Evolutionary conservation across 2,797 vertebrate genomes (phyloP).

Genomic region (Tapirus indicus): DNA sequence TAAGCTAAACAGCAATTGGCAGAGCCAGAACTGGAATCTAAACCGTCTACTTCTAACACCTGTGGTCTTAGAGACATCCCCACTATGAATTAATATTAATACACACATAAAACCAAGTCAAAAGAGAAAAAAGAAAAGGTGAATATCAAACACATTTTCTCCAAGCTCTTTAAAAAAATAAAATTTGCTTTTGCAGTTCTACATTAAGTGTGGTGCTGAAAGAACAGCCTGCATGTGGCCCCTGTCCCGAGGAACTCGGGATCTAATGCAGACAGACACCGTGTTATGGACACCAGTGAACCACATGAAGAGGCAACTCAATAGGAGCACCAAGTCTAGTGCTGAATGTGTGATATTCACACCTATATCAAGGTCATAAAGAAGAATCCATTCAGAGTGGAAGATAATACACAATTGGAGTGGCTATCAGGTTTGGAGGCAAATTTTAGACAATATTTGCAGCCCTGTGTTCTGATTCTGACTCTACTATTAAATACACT

Average conservation of each 20-base stretch:
- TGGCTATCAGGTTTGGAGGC: neutral
- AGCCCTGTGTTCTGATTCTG: neutral
- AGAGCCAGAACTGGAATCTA: neutral
- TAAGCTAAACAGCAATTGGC: neutral
- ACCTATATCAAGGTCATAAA: neutral
- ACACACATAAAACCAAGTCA: neutral
- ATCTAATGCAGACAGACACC: neutral
- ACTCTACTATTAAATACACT: neutral
- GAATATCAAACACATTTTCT: neutral
- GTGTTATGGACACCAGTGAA: neutral
- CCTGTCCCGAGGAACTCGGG: neutral
- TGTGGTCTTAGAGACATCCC: neutral
- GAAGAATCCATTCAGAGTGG: neutral
- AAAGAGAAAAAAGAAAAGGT: neutral
- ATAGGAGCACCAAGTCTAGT: neutral
- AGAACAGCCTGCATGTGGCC: neutral
- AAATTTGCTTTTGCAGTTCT: neutral
- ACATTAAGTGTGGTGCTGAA: neutral
- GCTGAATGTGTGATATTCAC: neutral
- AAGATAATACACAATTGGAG: neutral
- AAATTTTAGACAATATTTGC: slow-evolving; percentile 17
- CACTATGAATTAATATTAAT: neutral
- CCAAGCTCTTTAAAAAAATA: neutral
- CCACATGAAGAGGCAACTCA: neutral
- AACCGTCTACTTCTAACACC: neutral